Percentiles rank a stretch among this genome's conserved stretches.
Evolutionary conservation across 2,888 invertebrate genomes (phyloP).

Genomic region (Rhimphoctona megacephalus): DNA sequence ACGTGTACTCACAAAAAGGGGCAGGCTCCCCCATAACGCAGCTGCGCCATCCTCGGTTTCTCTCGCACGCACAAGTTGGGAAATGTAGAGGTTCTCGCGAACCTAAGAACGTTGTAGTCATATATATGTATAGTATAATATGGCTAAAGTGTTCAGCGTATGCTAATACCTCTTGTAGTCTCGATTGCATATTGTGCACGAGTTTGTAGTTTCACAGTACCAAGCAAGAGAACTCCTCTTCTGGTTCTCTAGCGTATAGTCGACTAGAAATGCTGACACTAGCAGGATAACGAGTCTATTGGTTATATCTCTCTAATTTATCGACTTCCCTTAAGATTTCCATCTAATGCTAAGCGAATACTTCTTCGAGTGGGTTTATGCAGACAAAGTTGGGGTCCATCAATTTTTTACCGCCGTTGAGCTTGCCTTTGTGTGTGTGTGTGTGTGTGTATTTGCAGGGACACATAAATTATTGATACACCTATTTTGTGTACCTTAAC

Average conservation of each 20-base stretch:
- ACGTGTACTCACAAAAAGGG: conserved; percentile 73
- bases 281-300: conserved; percentile 19
- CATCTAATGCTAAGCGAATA: background rate
- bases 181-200: conserved; percentile 67
- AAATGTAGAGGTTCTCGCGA: conserved; percentile 16
- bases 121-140: conserved; percentile 2
- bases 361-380: background rate
- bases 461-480: too few species aligned
- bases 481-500: too few species aligned
- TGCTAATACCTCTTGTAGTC: conserved; percentile 66
- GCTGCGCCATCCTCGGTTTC: conserved; percentile 59
- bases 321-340: background rate
- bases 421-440: too few species aligned
- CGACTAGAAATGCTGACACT: conserved; percentile 23
- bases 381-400: too few species aligned
- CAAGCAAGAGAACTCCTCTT: conserved; percentile 15
- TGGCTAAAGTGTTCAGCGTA: conserved; percentile 42
- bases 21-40: conserved; percentile 53
- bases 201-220: conserved; percentile 31
- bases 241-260: conserved; percentile 10
- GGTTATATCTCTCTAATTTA: conserved; percentile 1
- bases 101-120: background rate
- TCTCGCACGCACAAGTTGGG: conserved; percentile 26
- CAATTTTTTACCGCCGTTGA: too few species aligned
- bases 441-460: too few species aligned